Conservation (phyloP, 2,113 vertebrate species). For the Eira barbara region DNA sequence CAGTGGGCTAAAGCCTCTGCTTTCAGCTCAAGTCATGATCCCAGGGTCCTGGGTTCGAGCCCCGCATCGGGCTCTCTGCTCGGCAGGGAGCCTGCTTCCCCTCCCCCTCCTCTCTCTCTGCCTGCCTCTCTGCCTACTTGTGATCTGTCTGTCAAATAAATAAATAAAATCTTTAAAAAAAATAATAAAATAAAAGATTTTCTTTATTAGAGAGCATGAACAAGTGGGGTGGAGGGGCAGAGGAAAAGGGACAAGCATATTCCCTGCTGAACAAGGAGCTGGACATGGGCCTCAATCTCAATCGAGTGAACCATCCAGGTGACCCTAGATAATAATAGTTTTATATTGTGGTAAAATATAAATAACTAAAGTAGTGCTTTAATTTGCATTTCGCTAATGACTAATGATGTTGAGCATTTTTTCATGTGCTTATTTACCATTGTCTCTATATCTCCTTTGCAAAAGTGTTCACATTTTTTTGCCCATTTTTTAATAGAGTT, state of each 20-base stretch:
- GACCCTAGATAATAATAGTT: neutral
- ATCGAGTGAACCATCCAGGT: neutral
- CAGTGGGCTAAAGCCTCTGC: no score
- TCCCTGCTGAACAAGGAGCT: neutral
- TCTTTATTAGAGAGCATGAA: neutral
- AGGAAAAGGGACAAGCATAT: neutral
- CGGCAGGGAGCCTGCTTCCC: no score
- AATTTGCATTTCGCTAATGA: neutral
- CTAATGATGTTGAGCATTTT: neutral
- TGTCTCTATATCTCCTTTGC: neutral
- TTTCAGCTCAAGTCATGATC: no score
- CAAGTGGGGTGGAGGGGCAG: neutral
- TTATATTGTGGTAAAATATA: neutral
- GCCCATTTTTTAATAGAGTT: neutral
- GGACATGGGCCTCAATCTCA: neutral
- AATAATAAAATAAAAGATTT: neutral
- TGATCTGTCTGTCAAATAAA: no score
- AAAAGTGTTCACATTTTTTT: neutral
- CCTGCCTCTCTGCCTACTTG: no score
- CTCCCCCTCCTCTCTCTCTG: no score
- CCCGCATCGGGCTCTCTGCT: no score
- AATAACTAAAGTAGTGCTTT: constrained; percentile 5
- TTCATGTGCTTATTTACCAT: neutral
- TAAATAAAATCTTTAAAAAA: no score
- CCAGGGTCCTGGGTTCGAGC: no score